Evolutionary conservation across 2,888 invertebrate genomes (phyloP).

Genomic region (Stenichneumon culpator): DNA sequence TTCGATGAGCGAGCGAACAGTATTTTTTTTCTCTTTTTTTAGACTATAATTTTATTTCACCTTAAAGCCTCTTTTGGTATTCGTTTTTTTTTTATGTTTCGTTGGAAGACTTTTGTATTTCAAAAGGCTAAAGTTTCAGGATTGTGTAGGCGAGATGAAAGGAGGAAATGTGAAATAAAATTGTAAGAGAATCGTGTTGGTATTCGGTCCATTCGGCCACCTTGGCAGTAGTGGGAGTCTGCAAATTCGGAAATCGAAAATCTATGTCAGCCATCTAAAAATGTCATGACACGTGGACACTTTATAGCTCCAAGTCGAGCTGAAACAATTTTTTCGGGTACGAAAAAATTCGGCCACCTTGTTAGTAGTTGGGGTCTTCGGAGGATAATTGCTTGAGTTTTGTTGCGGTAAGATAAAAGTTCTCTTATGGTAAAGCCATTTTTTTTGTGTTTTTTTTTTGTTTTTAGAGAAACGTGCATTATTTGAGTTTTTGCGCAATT

Average conservation of each 20-base stretch:
- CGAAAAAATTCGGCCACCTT: no score
- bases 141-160: neutral
- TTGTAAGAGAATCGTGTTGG: neutral
- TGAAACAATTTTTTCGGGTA: no score
- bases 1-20: slow-evolving; percentile 35
- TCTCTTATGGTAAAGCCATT: neutral
- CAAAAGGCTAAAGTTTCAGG: neutral
- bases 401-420: neutral
- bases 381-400: no score
- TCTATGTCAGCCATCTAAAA: no score
- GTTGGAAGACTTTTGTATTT: neutral
- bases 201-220: neutral
- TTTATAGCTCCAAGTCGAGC: no score
- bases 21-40: slow-evolving; percentile 31
- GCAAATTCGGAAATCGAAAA: no score
- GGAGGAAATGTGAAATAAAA: neutral
- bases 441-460: neutral
- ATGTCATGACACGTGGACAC: no score
- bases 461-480: neutral
- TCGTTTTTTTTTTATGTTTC: slow-evolving; percentile 1
- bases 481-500: neutral
- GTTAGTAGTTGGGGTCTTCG: no score
- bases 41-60: slow-evolving; percentile 36
- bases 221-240: no score
- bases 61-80: neutral